Conservation (phyloP, 2,888 invertebrate species). For the Eupithecia subfuscata region DNA sequence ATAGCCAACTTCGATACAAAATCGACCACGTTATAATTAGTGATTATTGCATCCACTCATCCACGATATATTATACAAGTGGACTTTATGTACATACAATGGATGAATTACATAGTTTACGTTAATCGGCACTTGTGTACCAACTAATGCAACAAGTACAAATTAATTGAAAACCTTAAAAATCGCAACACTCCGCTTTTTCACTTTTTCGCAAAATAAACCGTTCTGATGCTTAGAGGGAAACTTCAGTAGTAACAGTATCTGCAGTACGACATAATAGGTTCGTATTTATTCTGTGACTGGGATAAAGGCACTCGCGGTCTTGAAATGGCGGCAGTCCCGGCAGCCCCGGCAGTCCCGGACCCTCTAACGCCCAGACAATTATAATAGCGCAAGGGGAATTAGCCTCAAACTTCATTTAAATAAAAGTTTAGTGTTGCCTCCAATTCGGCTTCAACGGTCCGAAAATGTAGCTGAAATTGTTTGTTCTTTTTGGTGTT, state of each 20-base stretch:
- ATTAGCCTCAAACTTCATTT: slow-evolving; percentile 56
- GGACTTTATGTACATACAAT: too few relatives aligned
- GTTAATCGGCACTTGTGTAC: too few relatives aligned
- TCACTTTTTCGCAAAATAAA: too few relatives aligned
- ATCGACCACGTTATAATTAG: too few relatives aligned
- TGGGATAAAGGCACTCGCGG: slow-evolving; percentile 39
- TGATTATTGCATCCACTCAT: too few relatives aligned
- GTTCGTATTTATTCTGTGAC: slow-evolving; percentile 21
- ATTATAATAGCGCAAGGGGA: slow-evolving; percentile 53
- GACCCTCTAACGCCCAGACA: slow-evolving; percentile 46
- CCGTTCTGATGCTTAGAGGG: too few relatives aligned
- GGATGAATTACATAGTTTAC: too few relatives aligned
- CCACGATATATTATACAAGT: too few relatives aligned
- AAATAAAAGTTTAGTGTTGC: slow-evolving; percentile 49
- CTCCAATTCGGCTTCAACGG: slow-evolving; percentile 20
- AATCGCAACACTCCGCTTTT: too few relatives aligned
- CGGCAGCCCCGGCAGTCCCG: slow-evolving; percentile 17
- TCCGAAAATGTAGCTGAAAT: slow-evolving; percentile 1
- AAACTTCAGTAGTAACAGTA: neutral
- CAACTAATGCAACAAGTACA: too few relatives aligned
- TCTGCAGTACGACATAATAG: slow-evolving; percentile 11
- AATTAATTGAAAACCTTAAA: too few relatives aligned
- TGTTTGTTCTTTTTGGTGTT: neutral
- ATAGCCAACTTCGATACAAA: too few relatives aligned
- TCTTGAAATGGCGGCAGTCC: slow-evolving; percentile 37